These are phyloP conservation scores for Sebastes cheni DNA, from an alignment of 2,797 vertebrate genomes.

Conservation along the genomic window DNA sequence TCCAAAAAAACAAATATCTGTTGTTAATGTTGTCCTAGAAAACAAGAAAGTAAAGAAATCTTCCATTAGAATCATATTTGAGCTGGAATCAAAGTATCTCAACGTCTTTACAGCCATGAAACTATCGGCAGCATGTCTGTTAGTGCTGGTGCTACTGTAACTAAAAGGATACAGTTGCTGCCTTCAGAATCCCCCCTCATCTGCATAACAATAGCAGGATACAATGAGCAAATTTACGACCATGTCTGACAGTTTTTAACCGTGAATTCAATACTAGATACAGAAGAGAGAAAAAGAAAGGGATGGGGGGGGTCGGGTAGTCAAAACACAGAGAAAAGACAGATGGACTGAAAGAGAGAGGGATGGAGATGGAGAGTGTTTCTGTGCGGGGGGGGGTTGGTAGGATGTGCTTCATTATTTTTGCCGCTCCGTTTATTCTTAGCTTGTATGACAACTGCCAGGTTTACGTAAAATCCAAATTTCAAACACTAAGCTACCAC, in stretches of 20 bases:
- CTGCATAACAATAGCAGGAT: constrained; percentile 60
- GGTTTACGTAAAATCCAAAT: constrained; percentile 65
- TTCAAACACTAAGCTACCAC: constrained; percentile 51
- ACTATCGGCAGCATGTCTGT: constrained; percentile 29
- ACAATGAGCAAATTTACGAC: constrained; percentile 57
- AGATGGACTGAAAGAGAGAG: constrained; percentile 35
- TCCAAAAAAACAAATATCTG: constrained; percentile 2
- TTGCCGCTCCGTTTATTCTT: constrained; percentile 50
- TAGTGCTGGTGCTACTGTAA: constrained; percentile 36
- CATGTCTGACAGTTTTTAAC: constrained; percentile 56
- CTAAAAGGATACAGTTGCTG: constrained; percentile 57
- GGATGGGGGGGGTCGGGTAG: not conserved
- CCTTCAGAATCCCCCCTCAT: constrained; percentile 52
- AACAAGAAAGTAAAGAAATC: not conserved
- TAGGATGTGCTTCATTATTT: constrained; percentile 50
- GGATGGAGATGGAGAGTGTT: not conserved
- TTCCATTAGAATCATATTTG: constrained; percentile 3
- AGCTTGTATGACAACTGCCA: constrained; percentile 64
- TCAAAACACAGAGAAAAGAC: constrained; percentile 23
- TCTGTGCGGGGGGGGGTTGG: not conserved
- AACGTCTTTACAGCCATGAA: constrained; percentile 33
- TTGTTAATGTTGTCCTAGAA: not conserved
- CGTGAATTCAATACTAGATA: constrained; percentile 37
- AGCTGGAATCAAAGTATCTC: constrained; percentile 13
- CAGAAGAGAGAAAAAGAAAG: not conserved